Evolutionary conservation across 2,797 vertebrate species (phyloP).

Genomic region (Poeciliopsis turneri): DNA sequence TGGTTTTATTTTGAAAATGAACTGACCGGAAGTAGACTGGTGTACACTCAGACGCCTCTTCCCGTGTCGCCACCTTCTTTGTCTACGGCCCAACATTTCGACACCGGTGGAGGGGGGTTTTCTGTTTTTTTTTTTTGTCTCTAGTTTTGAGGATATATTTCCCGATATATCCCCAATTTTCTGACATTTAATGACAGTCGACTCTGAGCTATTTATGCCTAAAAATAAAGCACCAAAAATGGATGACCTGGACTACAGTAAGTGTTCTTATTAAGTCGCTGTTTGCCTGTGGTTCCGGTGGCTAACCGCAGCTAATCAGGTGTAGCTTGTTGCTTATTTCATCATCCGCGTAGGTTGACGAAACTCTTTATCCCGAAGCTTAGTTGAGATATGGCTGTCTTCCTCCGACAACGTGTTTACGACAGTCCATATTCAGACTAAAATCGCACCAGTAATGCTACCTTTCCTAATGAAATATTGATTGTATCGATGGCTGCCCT

Average conservation of each 20-base stretch:
- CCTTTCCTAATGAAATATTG: conserved; percentile 42
- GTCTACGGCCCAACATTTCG: conserved; percentile 77
- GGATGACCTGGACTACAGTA: conserved; percentile 89
- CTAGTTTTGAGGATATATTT: conserved; percentile 80
- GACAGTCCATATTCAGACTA: background rate
- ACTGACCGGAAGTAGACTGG: conserved; percentile 57
- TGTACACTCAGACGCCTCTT: conserved; percentile 54
- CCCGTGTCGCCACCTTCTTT: conserved; percentile 81
- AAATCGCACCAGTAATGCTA: background rate
- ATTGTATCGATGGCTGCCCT: conserved; percentile 27
- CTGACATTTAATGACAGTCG: conserved; percentile 86
- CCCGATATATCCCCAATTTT: conserved; percentile 80
- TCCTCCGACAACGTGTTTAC: background rate
- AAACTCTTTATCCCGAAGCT: background rate
- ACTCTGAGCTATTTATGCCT: conserved; percentile 88
- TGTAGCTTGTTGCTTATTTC: conserved; percentile 29
- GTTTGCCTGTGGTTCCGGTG: conserved; percentile 28
- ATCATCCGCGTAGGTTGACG: conserved; percentile 34
- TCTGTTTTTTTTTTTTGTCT: conserved; percentile 69
- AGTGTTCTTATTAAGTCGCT: conserved; percentile 62
- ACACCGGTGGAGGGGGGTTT: conserved; percentile 37
- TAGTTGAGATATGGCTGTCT: background rate
- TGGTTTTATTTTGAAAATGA: conserved; percentile 49
- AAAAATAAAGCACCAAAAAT: conserved; percentile 89
- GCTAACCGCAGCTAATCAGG: conserved; percentile 58